Conservation (phyloP, 2,797 vertebrate genomes). For the Mus minutoides region DNA sequence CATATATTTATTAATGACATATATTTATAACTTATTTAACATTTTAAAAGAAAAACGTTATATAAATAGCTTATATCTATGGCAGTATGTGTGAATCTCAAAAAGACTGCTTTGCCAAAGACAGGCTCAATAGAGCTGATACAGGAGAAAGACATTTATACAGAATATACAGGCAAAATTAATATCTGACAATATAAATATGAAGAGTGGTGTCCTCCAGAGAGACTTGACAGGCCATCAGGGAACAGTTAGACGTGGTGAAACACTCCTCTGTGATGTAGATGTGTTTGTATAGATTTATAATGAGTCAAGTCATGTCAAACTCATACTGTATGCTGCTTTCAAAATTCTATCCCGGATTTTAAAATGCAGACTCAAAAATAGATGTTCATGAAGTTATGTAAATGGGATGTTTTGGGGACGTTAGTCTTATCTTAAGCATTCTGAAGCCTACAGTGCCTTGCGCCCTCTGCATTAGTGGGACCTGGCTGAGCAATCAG, state of each 20-base stretch:
- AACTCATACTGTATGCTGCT: neutral
- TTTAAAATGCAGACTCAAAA: neutral
- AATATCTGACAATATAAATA: neutral
- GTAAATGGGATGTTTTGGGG: neutral
- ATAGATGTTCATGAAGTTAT: neutral
- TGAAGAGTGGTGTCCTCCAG: neutral
- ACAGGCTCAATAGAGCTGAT: neutral
- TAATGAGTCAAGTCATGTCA: neutral
- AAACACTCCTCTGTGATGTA: neutral
- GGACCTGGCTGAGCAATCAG: neutral
- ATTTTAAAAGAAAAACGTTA: neutral
- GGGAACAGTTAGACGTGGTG: neutral
- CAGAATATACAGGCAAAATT: neutral
- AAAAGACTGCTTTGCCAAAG: neutral
- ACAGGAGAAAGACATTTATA: neutral
- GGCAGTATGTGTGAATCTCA: neutral
- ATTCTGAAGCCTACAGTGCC: neutral
- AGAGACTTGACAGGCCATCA: neutral
- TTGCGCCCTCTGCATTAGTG: neutral
- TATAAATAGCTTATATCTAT: neutral
- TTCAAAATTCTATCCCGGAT: neutral
- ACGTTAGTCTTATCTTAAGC: neutral
- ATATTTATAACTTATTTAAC: neutral
- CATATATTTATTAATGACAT: too few relatives aligned
- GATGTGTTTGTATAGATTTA: neutral